These are phyloP conservation scores for Rattus rattus DNA, from an alignment of 2,113 vertebrate genomes.

Conservation along the genomic window DNA sequence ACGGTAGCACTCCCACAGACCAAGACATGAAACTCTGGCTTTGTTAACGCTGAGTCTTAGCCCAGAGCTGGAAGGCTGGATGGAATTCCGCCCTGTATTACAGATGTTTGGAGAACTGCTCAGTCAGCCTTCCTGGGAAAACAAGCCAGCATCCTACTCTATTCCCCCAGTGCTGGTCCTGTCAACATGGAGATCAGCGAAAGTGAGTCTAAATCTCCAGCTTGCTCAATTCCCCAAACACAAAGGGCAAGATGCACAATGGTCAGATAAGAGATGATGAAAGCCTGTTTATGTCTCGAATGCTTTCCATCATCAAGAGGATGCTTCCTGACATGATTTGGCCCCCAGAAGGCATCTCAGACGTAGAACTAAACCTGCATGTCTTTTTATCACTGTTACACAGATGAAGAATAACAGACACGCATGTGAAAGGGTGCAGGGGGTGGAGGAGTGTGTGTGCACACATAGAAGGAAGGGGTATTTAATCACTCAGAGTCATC, in stretches of 20 bases:
- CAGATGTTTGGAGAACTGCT: conserved; percentile 65
- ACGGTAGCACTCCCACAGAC: conserved; percentile 36
- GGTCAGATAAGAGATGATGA: neutral
- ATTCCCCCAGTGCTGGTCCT: neutral
- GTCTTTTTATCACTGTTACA: conserved; percentile 4
- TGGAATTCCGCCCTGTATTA: conserved; percentile 58
- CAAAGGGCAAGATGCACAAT: neutral
- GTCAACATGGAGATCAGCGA: neutral
- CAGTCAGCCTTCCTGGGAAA: conserved; percentile 52
- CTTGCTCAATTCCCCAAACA: neutral
- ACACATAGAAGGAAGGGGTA: neutral
- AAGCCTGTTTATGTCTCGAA: neutral
- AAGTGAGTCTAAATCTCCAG: neutral
- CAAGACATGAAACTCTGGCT: conserved; percentile 61
- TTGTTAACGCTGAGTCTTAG: conserved; percentile 53
- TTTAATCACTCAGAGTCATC: conserved; percentile 37
- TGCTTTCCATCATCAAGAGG: neutral
- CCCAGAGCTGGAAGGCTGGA: conserved; percentile 18
- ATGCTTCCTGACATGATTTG: neutral
- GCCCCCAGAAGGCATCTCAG: neutral
- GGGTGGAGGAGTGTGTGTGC: neutral
- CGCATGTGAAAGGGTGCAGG: neutral
- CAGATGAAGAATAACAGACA: neutral
- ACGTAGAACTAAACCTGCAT: neutral
- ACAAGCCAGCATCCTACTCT: neutral